These are phyloP conservation scores for Crenichthys baileyi DNA, from an alignment of 2,797 vertebrate species.

Conservation along the genomic window DNA sequence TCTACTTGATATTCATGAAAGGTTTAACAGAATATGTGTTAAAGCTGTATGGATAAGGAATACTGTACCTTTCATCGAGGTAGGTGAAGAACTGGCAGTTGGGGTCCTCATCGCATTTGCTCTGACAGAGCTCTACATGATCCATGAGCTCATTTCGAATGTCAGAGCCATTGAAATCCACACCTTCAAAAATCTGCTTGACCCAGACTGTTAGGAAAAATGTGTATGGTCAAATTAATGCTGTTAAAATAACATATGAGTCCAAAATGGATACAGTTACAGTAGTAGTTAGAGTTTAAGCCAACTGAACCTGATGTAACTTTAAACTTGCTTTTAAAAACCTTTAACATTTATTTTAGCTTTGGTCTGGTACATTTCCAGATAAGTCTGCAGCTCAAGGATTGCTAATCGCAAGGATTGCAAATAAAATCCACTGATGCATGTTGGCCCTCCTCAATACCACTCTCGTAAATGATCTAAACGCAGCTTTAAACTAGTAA, in stretches of 20 bases:
- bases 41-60: background rate
- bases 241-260: background rate
- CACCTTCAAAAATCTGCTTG: slow-evolving; percentile 5
- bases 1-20: background rate
- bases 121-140: slow-evolving; percentile 48
- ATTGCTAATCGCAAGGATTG: too few species aligned
- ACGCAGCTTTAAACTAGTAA: too few species aligned
- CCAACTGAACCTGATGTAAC: background rate
- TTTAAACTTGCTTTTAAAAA: background rate
- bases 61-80: slow-evolving; percentile 26
- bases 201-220: slow-evolving; percentile 59
- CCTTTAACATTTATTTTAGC: background rate
- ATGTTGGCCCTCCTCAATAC: background rate
- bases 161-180: slow-evolving; percentile 54
- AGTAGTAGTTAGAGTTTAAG: background rate
- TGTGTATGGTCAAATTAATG: background rate
- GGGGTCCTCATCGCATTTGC: slow-evolving; percentile 49
- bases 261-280: background rate
- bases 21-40: background rate
- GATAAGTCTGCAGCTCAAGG: background rate
- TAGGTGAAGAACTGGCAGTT: slow-evolving; percentile 76
- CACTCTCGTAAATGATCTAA: background rate
- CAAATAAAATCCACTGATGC: too few species aligned
- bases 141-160: slow-evolving; percentile 30
- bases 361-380: background rate